These are phyloP conservation scores for Psammodynastes pulverulentus DNA, from an alignment of 2,113 vertebrate species.

Conservation along the genomic window DNA sequence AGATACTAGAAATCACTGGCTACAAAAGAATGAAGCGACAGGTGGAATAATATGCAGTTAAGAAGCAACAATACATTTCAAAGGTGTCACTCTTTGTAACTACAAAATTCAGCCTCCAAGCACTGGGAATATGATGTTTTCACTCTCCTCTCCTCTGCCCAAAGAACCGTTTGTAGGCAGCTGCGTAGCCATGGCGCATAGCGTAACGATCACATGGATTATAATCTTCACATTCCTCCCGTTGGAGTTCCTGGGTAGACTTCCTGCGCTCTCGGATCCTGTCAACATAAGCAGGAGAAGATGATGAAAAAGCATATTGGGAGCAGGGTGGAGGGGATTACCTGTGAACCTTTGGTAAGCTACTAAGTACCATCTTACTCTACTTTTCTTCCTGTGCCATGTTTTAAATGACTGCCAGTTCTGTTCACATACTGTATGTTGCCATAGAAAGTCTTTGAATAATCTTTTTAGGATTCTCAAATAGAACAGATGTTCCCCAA, in stretches of 20 bases:
- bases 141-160: slow-evolving; percentile 53
- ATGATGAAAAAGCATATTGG: neutral
- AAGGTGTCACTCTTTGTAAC: slow-evolving; percentile 42
- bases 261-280: slow-evolving; percentile 73
- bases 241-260: slow-evolving; percentile 70
- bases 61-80: slow-evolving; percentile 65
- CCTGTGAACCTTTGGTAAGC: neutral
- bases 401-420: neutral
- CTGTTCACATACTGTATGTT: neutral
- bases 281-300: neutral
- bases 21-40: slow-evolving; percentile 48
- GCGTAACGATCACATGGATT: slow-evolving; percentile 78
- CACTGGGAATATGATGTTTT: slow-evolving; percentile 25
- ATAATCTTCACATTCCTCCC: slow-evolving; percentile 87
- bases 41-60: slow-evolving; percentile 50
- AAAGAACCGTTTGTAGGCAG: slow-evolving; percentile 83
- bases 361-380: neutral
- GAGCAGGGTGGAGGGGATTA: neutral
- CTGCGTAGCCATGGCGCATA: slow-evolving; percentile 66
- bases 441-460: neutral
- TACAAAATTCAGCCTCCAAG: slow-evolving; percentile 45
- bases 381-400: neutral
- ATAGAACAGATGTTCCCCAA: neutral
- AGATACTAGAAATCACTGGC: slow-evolving; percentile 41
- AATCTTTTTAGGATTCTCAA: neutral